Evolutionary conservation across 2,888 invertebrate genomes (phyloP).

Genomic region (Orthonychiurus folsomi): DNA sequence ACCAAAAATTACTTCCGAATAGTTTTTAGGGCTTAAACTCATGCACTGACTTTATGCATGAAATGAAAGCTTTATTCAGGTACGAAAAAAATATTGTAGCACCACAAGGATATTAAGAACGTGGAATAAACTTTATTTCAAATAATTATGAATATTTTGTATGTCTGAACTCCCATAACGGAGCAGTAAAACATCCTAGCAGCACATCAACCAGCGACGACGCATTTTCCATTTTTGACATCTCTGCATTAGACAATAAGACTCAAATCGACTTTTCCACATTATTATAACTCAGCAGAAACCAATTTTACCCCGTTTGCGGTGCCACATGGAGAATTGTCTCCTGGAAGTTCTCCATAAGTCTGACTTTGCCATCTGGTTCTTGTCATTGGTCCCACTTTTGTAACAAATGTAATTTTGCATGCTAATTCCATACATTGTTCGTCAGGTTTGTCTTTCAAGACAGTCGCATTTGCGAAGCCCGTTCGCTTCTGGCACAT

Average conservation of each 20-base stretch:
- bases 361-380: neutral
- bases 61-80: too few relatives aligned
- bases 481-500: conserved; percentile 7
- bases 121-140: too few relatives aligned
- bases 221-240: neutral
- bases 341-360: neutral
- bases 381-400: neutral
- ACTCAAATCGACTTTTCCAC: neutral
- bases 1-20: too few relatives aligned
- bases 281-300: too few relatives aligned
- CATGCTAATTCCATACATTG: neutral
- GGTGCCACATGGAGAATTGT: neutral
- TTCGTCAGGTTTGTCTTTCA: neutral
- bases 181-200: too few relatives aligned
- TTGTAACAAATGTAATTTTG: neutral
- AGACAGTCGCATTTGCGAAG: neutral
- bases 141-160: too few relatives aligned
- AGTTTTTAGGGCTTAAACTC: too few relatives aligned
- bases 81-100: too few relatives aligned
- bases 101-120: too few relatives aligned
- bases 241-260: neutral
- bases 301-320: neutral
- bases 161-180: too few relatives aligned
- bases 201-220: neutral
- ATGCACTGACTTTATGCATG: too few relatives aligned